Evolutionary conservation across 2,797 vertebrate genomes (phyloP), one percentile per base, ranked within the genome.

Genomic region (Urocyon cinereoargenteus): DNA sequence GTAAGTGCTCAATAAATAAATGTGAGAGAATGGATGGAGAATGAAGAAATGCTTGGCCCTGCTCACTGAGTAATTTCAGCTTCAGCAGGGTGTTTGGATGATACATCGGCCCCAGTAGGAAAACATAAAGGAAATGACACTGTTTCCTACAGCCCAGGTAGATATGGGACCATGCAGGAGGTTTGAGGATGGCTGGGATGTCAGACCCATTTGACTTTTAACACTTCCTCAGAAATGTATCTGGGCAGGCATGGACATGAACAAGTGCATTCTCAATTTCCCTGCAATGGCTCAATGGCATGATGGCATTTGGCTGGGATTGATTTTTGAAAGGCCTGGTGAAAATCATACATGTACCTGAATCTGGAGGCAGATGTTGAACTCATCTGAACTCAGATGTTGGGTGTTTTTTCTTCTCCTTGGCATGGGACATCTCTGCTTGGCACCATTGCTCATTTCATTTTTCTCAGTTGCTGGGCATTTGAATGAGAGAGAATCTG

Each of bases 241-340:
- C 49, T 10, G 3, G 31, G 82, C 2, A 84, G 62, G 24, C 18
- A 36, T 19, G 82, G 9, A 5, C 24, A 55, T n/a, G 31, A 68
- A 26, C 86, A 90, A 86, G 11, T 12, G 2, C 3, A 49, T 3
- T n/a, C 64, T 94, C n/a, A 49, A 3, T 57, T 90, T 82, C 10
- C 21, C 6, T 49, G 14, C 22, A 55, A 4, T n/a, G 26, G 22
- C 73, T 95, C 77, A 75, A 51, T 7, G 26, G 11, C 5, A 45
- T 61, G 24, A 34, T 61, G 7, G 9, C 26, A 45, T 84, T 79
- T 75, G 66, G 40, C 49, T 82, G 49, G 45, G 55, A 78, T 15
- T 72, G 6, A 83, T 57, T 95, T 91, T 95, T 62, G 83, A 62
- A 89, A 93, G 62, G 11, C 49, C 22, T 89, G 68, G 45, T 75